Evolutionary conservation across 2,113 vertebrate genomes (phyloP), one percentile per base, ranked within the genome.

Genomic region (Pterocles burchelli): DNA sequence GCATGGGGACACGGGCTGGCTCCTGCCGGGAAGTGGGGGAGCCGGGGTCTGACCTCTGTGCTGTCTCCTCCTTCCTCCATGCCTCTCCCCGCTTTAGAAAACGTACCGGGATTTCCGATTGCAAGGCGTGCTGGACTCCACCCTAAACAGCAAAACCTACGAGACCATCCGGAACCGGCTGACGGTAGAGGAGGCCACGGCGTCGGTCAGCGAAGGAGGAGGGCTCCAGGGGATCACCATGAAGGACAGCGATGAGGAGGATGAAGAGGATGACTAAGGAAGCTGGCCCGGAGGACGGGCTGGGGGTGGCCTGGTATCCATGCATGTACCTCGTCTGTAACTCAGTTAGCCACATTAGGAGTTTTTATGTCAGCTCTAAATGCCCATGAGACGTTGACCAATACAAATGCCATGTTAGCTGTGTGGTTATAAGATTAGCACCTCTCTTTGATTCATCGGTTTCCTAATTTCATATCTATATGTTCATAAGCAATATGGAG

Each of bases 401-500:
- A 98, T 98, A 99, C 98, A 98, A 98, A 98, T 98, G 98, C 98
- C 98, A 99, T 98, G 98, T 99, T 99, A 99, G 99, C 98, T 99
- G 97, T 98, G 98, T 99, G 98, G 98, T 99, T 98, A 98, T 98
- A 97, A 98, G 98, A 98, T 98, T 99, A 99, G 98, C 98, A 99
- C 98, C 98, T 97, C 98, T 98, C 98, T 99, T 98, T 91, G 98
- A 98, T 96, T 98, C 98, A 98, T 98, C 97, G 63, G 98, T 99
- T 99, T 99, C 98, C 98, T 98, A 95, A 98, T 98, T 99, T 99
- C 98, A 98, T 99, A 99, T 99, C 98, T 99, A 66, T 98, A 98
- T 99, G 99, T 99, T 99, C 99, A 99, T 99, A 99, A 99, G 99
- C 99, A 99, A 99, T 99, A 99, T 98, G 99, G 98, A 99, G 98